Conservation (phyloP, 2,797 vertebrate genomes). For the Syngnathus rostellatus region DNA sequence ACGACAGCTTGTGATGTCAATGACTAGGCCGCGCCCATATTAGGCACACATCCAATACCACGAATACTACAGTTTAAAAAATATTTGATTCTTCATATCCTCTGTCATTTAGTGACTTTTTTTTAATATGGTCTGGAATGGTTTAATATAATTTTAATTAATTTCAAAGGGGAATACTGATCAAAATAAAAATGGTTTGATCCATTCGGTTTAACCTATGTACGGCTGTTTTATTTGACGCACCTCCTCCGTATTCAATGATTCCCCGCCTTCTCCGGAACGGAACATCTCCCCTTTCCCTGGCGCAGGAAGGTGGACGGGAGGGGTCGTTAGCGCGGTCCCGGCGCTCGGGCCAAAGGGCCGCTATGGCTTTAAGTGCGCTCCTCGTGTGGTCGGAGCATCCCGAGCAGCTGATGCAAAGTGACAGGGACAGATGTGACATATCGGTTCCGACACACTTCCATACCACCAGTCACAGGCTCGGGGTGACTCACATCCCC, state of each 20-base stretch:
- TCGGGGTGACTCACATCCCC: slow-evolving; percentile 88
- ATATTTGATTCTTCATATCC: neutral
- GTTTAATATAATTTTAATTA: neutral
- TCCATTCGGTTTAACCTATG: neutral
- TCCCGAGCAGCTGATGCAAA: slow-evolving; percentile 73
- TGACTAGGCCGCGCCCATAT: neutral
- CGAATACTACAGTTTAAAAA: neutral
- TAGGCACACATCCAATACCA: neutral
- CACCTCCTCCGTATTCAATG: slow-evolving; percentile 20
- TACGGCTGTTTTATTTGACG: slow-evolving; percentile 8
- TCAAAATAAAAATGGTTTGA: neutral
- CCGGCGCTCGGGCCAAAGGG: slow-evolving; percentile 56
- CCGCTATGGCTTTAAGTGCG: slow-evolving; percentile 71
- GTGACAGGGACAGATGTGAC: slow-evolving; percentile 95
- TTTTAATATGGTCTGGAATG: neutral
- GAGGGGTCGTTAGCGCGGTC: slow-evolving; percentile 14
- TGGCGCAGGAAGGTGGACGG: slow-evolving; percentile 5
- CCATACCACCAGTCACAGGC: slow-evolving; percentile 81
- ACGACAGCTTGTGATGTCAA: too few relatives aligned
- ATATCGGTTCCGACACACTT: slow-evolving; percentile 92
- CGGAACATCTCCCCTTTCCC: slow-evolving; percentile 32
- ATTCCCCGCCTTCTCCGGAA: slow-evolving; percentile 30
- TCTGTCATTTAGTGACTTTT: too few relatives aligned
- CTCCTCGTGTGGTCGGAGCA: slow-evolving; percentile 61
- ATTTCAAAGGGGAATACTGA: too few relatives aligned